Evolutionary conservation across 2,888 invertebrate species (phyloP).

Genomic region (Ganaspis brasiliensis): DNA sequence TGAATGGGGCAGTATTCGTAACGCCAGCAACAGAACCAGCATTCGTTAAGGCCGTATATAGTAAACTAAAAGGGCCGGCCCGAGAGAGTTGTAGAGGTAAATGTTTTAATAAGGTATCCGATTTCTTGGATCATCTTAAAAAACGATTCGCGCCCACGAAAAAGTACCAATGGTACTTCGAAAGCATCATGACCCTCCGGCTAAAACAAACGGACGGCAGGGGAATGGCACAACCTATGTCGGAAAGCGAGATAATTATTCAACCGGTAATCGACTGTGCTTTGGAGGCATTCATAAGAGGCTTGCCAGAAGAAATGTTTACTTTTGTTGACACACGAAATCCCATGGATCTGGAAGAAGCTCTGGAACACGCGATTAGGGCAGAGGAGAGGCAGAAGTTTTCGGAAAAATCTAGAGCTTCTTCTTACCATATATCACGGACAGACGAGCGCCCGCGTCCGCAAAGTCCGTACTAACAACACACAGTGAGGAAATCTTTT

Average conservation of each 20-base stretch:
- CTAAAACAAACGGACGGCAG: too few relatives aligned
- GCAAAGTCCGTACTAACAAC: not conserved
- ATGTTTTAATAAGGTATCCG: too few relatives aligned
- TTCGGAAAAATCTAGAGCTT: not conserved
- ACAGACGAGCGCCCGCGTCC: not conserved
- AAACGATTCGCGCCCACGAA: too few relatives aligned
- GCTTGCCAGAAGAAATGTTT: not conserved
- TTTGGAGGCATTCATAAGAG: not conserved
- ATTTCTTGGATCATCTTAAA: too few relatives aligned
- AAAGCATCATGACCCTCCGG: too few relatives aligned
- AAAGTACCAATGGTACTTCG: too few relatives aligned
- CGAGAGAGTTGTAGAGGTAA: too few relatives aligned
- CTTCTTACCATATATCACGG: not conserved
- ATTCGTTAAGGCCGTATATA: too few relatives aligned
- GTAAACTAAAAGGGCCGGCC: too few relatives aligned
- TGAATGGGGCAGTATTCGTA: too few relatives aligned
- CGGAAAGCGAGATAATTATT: not conserved
- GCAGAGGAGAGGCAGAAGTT: not conserved
- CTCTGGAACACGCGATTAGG: not conserved
- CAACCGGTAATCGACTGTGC: not conserved
- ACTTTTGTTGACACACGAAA: not conserved
- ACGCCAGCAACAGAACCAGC: too few relatives aligned
- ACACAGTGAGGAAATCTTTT: not conserved
- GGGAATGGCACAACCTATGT: not conserved
- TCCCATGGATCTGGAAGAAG: not conserved